Conservation (phyloP, 2,113 vertebrate species). For the Panthera leo region DNA sequence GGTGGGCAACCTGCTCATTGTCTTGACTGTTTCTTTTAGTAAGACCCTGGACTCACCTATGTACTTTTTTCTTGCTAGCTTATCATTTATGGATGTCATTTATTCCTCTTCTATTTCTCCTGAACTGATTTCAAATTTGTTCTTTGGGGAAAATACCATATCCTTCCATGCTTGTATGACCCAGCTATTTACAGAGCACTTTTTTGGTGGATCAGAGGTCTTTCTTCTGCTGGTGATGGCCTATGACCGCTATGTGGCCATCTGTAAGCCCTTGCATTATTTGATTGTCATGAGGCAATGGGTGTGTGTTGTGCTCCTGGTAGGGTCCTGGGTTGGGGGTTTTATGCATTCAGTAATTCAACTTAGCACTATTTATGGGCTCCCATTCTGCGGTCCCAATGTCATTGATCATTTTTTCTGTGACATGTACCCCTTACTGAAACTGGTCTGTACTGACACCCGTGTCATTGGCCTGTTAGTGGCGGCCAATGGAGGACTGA, state of each 20-base stretch:
- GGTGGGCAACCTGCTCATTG: slow-evolving; percentile 50
- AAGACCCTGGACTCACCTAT: slow-evolving; percentile 29
- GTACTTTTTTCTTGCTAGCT: slow-evolving; percentile 64
- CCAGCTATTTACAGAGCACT: too few relatives aligned
- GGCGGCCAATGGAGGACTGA: slow-evolving; percentile 24
- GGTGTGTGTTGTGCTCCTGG: too few relatives aligned
- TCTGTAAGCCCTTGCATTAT: too few relatives aligned
- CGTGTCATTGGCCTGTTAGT: slow-evolving; percentile 40
- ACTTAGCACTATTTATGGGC: not conserved
- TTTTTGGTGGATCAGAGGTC: too few relatives aligned
- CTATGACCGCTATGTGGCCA: too few relatives aligned
- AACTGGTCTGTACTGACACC: slow-evolving; percentile 58
- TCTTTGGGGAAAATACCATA: not conserved
- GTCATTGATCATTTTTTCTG: slow-evolving; percentile 72
- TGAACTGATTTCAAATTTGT: slow-evolving; percentile 52
- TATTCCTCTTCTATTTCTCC: slow-evolving; percentile 28
- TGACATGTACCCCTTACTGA: slow-evolving; percentile 72
- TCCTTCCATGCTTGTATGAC: too few relatives aligned
- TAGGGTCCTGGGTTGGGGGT: too few relatives aligned
- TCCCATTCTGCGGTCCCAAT: slow-evolving; percentile 74
- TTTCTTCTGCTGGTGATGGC: too few relatives aligned
- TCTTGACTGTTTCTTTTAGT: slow-evolving; percentile 21
- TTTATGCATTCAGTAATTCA: too few relatives aligned
- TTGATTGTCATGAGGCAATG: too few relatives aligned
- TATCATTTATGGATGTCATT: slow-evolving; percentile 45